Base-by-base conservation (phyloP, 2,113 vertebrate species). In the Symphodus melops region DNA sequence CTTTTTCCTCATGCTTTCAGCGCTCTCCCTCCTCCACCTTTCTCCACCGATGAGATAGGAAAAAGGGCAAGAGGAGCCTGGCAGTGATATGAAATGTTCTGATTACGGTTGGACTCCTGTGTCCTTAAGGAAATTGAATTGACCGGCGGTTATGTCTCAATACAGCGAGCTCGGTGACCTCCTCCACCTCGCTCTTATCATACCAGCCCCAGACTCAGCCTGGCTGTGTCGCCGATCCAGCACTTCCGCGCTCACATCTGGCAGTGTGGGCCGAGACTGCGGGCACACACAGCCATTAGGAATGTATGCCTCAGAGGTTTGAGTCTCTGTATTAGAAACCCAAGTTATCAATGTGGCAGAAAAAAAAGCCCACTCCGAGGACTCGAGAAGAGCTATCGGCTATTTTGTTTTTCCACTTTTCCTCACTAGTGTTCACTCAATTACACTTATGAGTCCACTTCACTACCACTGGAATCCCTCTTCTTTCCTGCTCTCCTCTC, bases 121-220 rank as follows among this genome's bases (percentile, higher is more conserved):
- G 75, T 89, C 85, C 89, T 91, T 86, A 84, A 89, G 82, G 88
- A 93, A 89, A 89, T 91, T 84, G 82, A 91, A 89, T 86, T 90
- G 90, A 90, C 84, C 67, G 33, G 74, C 44, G 61, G 85, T 82
- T 79, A 86, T 61, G 71, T 87, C 86, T 89, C 76, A 78, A 74
- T 88, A 82, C 81, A 79, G 86, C 65, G 81, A 71, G 77, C 84
- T 74, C 42, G 25, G 53, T 88, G 88, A 92, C 86, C 90, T 88
- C 79, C 65, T 80, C 78, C 79, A 72, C 86, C 79, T 82, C 81
- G 4, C 67, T 73, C 84, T 92, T 90, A 92, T 94, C 91, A 86
- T 84, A 65, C 16, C 9, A 76, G 78, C 75, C 83, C 78, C 88
- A 88, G 79, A 87, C 86, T 72, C 64, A 54, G 63, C 62, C 44